Evolutionary conservation across 2,113 vertebrate genomes (phyloP), one percentile per base, ranked within the genome.

Genomic region (Synodontis membranacea): DNA sequence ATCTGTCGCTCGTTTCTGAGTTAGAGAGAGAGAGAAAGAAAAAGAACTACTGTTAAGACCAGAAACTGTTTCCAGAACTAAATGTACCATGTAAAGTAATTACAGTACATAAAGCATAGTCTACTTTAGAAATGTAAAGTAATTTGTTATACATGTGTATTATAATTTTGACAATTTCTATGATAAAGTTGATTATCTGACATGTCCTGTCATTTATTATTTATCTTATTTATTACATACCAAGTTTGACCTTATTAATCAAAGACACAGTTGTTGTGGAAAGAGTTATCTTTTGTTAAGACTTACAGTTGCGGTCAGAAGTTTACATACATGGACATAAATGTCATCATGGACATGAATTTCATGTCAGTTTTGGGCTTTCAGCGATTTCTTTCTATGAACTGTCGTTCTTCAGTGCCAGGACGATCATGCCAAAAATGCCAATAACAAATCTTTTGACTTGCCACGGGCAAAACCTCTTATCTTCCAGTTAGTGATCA

Each of bases 1-100:
- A 1, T 99, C 98, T 0, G 97, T 99, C n/a, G 95, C 93, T 15
- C 95, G 96, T 94, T 96, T 99, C 98, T 99, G 90, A 86, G 78
- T 42, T 92, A 91, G 81, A 80, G 34, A 86, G 85, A 87, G 37
- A 90, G 31, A 39, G 14, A 78, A 0, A 39, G 14, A 78, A 0
- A 90, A 75, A 92, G 87, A 90, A 52, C 60, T 81, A 70, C 21
- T 37, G 66, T 70, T 70, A 39, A 42, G 19, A 72, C 15, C 19
- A 37, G 15, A 37, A 72, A 8, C 12, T 25, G 10, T 72, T 1
- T 11, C 17, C 42, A 72, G 8, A 42, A 4, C 19, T 46, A 28
- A 11, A 39, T 44, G 21, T 5, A 74, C 11, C 12, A 15, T 5
- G 2, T 14, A 70, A 70, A 70, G 19, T 39, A 14, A 74, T 74